phyloP scores from a whole-genome alignment of 2,797 vertebrate genomes.

The Monodelphis domestica region DNA sequence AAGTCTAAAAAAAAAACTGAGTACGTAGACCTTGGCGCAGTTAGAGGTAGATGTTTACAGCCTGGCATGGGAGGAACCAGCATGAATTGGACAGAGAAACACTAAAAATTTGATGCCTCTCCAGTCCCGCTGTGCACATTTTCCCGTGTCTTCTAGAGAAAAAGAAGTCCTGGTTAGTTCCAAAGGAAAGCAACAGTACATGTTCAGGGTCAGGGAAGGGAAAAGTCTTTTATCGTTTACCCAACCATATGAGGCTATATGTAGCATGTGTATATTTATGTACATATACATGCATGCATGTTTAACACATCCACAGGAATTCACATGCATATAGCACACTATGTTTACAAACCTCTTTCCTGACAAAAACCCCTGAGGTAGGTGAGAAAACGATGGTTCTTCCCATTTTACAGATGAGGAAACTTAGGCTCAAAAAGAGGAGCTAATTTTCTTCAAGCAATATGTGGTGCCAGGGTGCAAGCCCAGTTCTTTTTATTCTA shows the following conservation, averaged over 20 bases:
- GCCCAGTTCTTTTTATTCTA: no score
- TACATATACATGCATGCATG: no score
- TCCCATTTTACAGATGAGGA: no score
- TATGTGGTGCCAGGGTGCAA: no score
- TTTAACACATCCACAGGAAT: no score
- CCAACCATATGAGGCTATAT: background rate
- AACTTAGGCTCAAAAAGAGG: no score
- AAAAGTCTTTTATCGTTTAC: background rate
- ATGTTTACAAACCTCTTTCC: no score
- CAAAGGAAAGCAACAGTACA: background rate
- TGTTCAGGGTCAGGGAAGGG: background rate
- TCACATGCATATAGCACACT: no score
- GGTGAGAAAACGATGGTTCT: no score
- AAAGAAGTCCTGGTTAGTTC: background rate
- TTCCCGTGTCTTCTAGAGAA: background rate
- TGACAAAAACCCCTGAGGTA: no score
- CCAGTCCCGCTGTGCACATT: fast-evolving
- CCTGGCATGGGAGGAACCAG: conserved; percentile 1
- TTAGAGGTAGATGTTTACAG: background rate
- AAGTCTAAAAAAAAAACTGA: conserved; percentile 47
- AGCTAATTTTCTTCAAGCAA: no score
- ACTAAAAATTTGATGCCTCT: background rate
- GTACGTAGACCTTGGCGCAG: conserved; percentile 8
- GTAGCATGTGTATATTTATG: no score
- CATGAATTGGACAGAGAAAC: background rate